Evolutionary conservation across 2,888 invertebrate genomes (phyloP).

Genomic region (Epinotia brunnichana): DNA sequence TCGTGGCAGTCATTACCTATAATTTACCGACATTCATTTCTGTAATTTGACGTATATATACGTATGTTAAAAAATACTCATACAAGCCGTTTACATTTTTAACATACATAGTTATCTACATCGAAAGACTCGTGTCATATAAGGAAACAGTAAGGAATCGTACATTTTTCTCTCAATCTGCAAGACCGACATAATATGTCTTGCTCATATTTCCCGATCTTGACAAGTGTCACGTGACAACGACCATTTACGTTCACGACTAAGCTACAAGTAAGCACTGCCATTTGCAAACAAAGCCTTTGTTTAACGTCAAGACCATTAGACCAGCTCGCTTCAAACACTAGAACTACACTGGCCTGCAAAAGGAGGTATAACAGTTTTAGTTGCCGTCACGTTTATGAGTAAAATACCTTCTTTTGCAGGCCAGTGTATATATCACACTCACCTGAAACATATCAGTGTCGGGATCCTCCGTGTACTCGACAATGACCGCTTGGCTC

Average conservation of each 20-base stretch:
- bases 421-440: no score
- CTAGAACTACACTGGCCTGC: no score
- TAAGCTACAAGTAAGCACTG: background rate
- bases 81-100: conserved; percentile 5
- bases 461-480: conserved; percentile 97
- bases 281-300: no score
- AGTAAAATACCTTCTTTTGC: no score
- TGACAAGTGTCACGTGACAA: background rate
- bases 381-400: no score
- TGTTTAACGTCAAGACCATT: no score
- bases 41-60: conserved; percentile 20
- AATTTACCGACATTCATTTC: conserved; percentile 19
- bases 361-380: no score
- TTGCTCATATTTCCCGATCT: background rate
- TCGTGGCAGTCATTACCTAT: conserved; percentile 15
- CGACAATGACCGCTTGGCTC: conserved; percentile 98
- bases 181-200: background rate
- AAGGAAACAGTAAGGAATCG: background rate
- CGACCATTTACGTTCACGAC: background rate
- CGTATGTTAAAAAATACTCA: conserved; percentile 1
- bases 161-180: background rate
- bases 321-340: no score
- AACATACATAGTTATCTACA: conserved; percentile 1
- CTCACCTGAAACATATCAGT: conserved; percentile 99
- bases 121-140: background rate